Evolutionary conservation across 2,113 vertebrate genomes (phyloP), one percentile per base, ranked within the genome.

Genomic region (Phasianus colchicus): DNA sequence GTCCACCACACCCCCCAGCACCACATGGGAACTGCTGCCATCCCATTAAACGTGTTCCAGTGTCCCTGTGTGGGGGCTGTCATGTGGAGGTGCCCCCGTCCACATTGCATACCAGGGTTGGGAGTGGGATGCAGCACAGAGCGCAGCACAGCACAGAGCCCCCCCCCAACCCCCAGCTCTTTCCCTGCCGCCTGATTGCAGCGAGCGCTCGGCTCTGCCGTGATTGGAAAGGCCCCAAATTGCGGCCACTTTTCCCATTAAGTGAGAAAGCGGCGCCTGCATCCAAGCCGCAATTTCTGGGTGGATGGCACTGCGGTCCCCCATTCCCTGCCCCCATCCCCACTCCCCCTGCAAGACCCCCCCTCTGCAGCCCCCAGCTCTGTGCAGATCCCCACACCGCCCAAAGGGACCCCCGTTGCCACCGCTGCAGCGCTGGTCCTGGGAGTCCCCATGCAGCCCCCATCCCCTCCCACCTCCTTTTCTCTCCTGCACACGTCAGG

Each of bases 261-360:
- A 97, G 92, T 90, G 74, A 52, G 47, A 60, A 32, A 72, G 11
- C 5, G 0, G 93, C 94, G 95, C 40, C 10, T n/a, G 65, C 90
- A 57, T 96, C 90, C 38, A 80, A 89, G 89, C 94, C 92, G 86
- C 94, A 93, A 91, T 97, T 97, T 96, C 92, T 87, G 91, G 60
- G 86, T 18, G 14, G 45, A 32, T 45, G 74, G 71, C 85, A 67
- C 15, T 76, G 91, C 77, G 17, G 27, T 54, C 52, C 55, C 27
- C 36, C 2, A 60, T 67, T 34, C 25, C 36, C 27, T 1, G 1
- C 50, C 43, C 43, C 60, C 54, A 3, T 11, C 43, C 5, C 17
- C n/a, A 43, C 20, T 13, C 38, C 42, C 9, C 7, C 21, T n/a
- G n/a, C 29, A n/a, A 42, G 48, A 54, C 76, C 38, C 30, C 63